phyloP scores from a whole-genome alignment of 2,797 vertebrate genomes.

The Halcyon chelicuti region DNA sequence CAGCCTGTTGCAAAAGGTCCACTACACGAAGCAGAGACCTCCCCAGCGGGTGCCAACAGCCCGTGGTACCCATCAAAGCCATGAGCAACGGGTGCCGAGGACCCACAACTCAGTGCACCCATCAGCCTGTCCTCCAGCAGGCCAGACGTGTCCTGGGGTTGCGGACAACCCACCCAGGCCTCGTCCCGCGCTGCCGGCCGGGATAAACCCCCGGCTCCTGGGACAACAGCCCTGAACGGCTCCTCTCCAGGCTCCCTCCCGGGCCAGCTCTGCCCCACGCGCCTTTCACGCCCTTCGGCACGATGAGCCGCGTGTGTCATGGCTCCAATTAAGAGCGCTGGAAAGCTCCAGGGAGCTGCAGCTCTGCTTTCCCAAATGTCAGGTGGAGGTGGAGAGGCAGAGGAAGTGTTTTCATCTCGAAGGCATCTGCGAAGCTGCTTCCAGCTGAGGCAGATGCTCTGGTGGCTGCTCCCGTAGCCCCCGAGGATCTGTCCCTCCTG shows the following conservation, averaged over 20 bases:
- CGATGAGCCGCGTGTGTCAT: not conserved
- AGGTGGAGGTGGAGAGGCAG: conserved; percentile 46
- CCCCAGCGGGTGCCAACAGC: rapidly evolving
- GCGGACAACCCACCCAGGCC: not conserved
- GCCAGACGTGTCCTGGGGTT: not conserved
- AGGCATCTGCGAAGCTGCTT: conserved; percentile 10
- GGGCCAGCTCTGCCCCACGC: not conserved
- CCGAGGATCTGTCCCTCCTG: not conserved
- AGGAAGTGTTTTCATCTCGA: conserved; percentile 54
- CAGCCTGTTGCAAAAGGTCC: not conserved
- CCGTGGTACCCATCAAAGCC: not conserved
- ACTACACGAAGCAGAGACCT: not conserved
- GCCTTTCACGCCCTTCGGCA: not conserved
- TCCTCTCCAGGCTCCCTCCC: not conserved
- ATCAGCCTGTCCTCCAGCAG: no score
- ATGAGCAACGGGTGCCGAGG: rapidly evolving
- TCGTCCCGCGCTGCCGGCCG: not conserved
- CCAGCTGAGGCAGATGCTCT: conserved; percentile 18
- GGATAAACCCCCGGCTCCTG: not conserved
- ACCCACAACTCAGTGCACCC: not conserved
- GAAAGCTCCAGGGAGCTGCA: not conserved
- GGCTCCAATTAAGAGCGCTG: not conserved
- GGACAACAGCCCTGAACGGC: not conserved
- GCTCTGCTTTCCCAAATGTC: conserved; percentile 34
- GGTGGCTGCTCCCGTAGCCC: not conserved